Evolutionary conservation across 2,113 vertebrate genomes (phyloP), one percentile per base, ranked within the genome.

Genomic region (Rhegmatorhina hoffmannsi): DNA sequence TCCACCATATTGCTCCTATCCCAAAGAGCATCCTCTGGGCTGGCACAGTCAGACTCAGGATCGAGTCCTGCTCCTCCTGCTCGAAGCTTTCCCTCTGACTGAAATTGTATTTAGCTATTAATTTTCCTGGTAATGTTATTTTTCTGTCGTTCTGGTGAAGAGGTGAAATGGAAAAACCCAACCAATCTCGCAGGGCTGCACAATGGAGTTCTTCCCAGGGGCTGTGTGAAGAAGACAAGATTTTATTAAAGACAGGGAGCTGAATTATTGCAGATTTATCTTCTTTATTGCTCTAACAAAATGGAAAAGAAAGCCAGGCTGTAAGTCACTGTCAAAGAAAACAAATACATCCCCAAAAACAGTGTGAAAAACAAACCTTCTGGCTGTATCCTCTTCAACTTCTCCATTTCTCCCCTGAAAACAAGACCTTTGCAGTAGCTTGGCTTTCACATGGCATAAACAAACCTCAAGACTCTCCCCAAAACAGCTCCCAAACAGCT

Each of bases 241-340:
- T 95, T 95, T 97, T 96, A 97, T 97, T 97, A 97, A 97, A 97
- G 96, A 95, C 81, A 77, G 92, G 68, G 91, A 88, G 89, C 95
- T 95, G 96, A 97, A 95, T 97, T 97, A 97, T 97, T 95, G 55
- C 94, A 92, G 92, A 94, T 97, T 97, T 97, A 96, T 97, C 97
- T 97, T 96, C 95, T 97, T 97, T 97, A 97, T 97, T 95, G 93
- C 90, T 79, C 72, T 82, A 95, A 93, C 95, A 81, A 95, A 96
- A 96, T 92, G 86, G 74, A 93, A 95, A 94, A 89, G 95, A 90
- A 97, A 92, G 81, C 90, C 4, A 0, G 44, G 86, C 93, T 10
- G 63, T 97, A 95, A 94, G 93, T 97, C 96, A 96, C 91, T 96
- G 96, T 96, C 96, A 93, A 64, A 90, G 84, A 84, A 94, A 97